Evolutionary conservation across 2,888 invertebrate genomes (phyloP), one percentile per base, ranked within the genome.

Genomic region (Marronus borbonicus): DNA sequence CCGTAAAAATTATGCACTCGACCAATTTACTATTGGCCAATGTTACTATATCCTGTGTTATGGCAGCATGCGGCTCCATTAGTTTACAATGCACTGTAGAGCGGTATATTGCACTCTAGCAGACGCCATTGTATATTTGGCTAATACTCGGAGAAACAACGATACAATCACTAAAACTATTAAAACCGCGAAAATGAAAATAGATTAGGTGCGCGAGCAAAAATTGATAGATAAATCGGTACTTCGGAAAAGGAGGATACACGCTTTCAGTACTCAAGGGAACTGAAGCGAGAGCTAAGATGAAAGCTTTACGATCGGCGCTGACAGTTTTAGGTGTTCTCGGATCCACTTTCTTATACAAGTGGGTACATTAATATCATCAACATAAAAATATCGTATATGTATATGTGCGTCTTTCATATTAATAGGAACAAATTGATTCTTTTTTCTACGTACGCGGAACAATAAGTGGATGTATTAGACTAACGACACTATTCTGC

Each of bases 221-320:
- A 79, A 79, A 79, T 77, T 76, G 76, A 74, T 76, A 76, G 76
- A 79, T 69, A 75, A 75, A 72, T 72, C 70, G 76, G 55, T 70
- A 58, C 70, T 72, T 72, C 74, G 58, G 44, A 68, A 66, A 68
- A 74, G 74, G 68, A 65, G 81, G 82, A 82, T 83, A 72, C 62
- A 79, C 76, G 80, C 84, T 84, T 84, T 85, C 85, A 83, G 85
- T 86, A 85, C 87, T 86, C 85, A 82, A 81, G 84, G 85, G 85
- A 86, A 86, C 84, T 85, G 85, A 87, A 86, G 86, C 86, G 87
- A 85, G 87, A 85, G 84, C 83, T 81, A 81, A 81, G 85, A 82
- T 88, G 89, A 89, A 88, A 89, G 88, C 84, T 88, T 88, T 89
- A 89, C 88, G 88, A 87, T 86, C 86, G 82, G 84, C 84, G 88